Conservation (phyloP, 2,113 vertebrate genomes). For the Cinclus cinclus region DNA sequence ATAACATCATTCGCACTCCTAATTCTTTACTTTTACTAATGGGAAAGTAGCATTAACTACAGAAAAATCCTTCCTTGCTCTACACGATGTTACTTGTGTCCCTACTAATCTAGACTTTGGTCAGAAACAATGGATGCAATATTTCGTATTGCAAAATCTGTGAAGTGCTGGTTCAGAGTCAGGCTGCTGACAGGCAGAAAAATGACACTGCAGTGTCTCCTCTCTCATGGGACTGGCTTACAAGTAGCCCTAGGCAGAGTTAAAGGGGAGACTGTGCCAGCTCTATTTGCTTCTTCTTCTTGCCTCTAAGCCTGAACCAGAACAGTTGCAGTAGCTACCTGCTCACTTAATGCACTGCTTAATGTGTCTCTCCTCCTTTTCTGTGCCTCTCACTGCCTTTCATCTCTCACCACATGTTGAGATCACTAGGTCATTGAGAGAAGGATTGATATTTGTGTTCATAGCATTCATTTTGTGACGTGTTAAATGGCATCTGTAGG, state of each 20-base stretch:
- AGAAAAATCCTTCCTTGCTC: neutral
- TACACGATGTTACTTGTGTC: neutral
- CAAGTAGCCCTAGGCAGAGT: neutral
- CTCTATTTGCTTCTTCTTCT: neutral
- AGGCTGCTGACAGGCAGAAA: neutral
- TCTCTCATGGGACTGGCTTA: neutral
- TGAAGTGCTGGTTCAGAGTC: neutral
- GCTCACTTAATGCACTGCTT: neutral
- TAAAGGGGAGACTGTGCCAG: neutral
- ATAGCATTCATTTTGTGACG: neutral
- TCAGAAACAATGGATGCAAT: neutral
- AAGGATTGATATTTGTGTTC: neutral
- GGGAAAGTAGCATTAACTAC: neutral
- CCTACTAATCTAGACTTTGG: neutral
- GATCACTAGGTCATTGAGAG: neutral
- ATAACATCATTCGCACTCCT: neutral
- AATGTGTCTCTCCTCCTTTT: neutral
- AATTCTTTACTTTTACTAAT: neutral
- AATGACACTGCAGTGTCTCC: neutral
- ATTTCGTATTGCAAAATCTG: neutral
- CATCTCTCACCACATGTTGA: neutral
- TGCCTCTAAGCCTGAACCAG: neutral
- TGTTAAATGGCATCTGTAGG: neutral
- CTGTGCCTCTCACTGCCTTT: neutral
- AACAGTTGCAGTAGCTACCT: neutral